Conservation (phyloP, 2,888 invertebrate genomes). For the Netelia fuscicornis region DNA sequence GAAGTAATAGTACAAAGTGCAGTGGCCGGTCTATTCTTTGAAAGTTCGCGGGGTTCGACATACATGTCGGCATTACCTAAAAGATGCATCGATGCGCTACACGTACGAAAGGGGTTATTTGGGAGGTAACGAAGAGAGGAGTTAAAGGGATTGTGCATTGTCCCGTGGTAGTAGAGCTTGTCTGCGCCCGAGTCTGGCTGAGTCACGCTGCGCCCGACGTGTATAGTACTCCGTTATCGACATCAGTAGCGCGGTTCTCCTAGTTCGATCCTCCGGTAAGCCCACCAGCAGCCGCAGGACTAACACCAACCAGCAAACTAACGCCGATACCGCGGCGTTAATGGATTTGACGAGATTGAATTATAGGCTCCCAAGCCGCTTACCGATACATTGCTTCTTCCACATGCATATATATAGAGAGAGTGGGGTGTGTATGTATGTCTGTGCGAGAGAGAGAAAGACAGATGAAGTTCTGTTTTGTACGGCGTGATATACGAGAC, state of each 20-base stretch:
- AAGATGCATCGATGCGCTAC: slow-evolving; percentile 14
- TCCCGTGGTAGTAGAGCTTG: slow-evolving; percentile 22
- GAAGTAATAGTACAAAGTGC: slow-evolving; percentile 17
- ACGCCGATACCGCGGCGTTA: slow-evolving; percentile 54
- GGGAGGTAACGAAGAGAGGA: slow-evolving; percentile 24
- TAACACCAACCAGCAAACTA: slow-evolving; percentile 40
- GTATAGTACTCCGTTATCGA: slow-evolving; percentile 43
- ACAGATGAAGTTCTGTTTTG: not conserved
- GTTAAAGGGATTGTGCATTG: slow-evolving; percentile 17
- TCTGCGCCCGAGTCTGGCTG: slow-evolving; percentile 38
- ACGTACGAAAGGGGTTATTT: slow-evolving; percentile 20
- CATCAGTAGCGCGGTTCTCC: slow-evolving; percentile 33
- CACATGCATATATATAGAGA: not conserved
- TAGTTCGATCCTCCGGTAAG: slow-evolving; percentile 39
- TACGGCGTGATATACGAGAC: not conserved
- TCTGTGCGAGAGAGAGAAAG: not conserved
- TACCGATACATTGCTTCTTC: slow-evolving; percentile 37
- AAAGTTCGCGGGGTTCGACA: not conserved
- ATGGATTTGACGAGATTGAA: slow-evolving; percentile 69
- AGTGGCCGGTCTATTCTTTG: not conserved
- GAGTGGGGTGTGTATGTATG: not conserved
- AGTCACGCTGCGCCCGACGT: slow-evolving; percentile 44
- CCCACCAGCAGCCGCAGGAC: slow-evolving; percentile 40
- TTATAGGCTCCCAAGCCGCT: slow-evolving; percentile 51
- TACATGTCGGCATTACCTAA: slow-evolving; percentile 1